These are phyloP conservation scores for Antrozous pallidus DNA, from an alignment of 2,797 vertebrate genomes.

Conservation along the genomic window DNA sequence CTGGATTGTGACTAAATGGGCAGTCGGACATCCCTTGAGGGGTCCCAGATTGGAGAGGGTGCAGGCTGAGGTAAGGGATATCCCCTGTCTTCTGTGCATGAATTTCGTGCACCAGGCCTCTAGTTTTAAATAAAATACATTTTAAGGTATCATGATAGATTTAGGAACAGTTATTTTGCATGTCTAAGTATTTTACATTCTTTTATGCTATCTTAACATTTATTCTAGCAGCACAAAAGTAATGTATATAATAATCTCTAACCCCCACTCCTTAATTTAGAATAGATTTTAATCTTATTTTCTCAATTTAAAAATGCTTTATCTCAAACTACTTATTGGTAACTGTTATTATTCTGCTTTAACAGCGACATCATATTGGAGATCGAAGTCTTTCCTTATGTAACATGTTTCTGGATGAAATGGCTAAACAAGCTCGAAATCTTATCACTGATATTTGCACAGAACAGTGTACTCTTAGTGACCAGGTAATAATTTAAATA, in stretches of 20 bases:
- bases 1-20: too few species aligned
- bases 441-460: conserved; percentile 99
- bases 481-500: conserved; percentile 88
- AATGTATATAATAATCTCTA: neutral
- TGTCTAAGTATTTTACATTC: conserved; percentile 40
- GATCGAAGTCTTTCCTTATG: conserved; percentile 98
- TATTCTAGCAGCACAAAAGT: neutral
- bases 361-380: conserved; percentile 96
- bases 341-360: conserved; percentile 35
- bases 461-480: conserved; percentile 97
- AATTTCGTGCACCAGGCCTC: too few species aligned
- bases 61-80: too few species aligned
- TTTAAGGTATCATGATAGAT: neutral
- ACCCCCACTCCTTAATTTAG: neutral
- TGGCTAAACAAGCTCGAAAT: conserved; percentile 98
- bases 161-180: conserved; percentile 13
- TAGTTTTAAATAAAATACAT: conserved; percentile 12
- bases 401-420: conserved; percentile 99
- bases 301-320: conserved; percentile 18
- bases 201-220: conserved; percentile 4
- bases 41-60: too few species aligned
- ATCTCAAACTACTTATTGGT: neutral
- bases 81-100: too few species aligned
- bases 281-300: conserved; percentile 18
- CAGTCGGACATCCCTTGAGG: too few species aligned